These are phyloP conservation scores for Platanista minor DNA, from an alignment of 2,113 vertebrate genomes.

Conservation along the genomic window DNA sequence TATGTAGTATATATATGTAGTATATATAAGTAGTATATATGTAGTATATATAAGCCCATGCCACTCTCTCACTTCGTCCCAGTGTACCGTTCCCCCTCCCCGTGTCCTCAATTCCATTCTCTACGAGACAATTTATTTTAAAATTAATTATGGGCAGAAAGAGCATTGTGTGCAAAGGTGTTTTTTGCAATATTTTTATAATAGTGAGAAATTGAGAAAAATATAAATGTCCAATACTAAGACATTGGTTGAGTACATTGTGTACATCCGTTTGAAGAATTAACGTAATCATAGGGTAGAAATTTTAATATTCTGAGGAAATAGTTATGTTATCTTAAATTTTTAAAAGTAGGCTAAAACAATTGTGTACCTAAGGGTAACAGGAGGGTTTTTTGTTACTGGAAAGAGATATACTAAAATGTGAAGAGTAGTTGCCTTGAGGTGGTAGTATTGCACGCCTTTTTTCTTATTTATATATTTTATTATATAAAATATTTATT, in stretches of 20 bases:
- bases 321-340: background rate
- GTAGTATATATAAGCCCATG: no score
- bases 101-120: no score
- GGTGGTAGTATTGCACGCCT: background rate
- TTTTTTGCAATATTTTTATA: background rate
- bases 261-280: background rate
- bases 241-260: background rate
- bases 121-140: background rate
- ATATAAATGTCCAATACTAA: background rate
- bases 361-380: background rate
- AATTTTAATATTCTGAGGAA: background rate
- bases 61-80: no score
- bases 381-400: background rate
- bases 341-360: background rate
- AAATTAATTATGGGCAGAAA: conserved; percentile 36
- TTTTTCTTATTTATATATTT: background rate
- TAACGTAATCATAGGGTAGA: background rate
- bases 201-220: background rate
- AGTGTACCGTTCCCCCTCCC: no score
- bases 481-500: background rate
- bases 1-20: no score
- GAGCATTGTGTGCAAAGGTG: background rate
- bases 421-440: background rate
- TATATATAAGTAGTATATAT: no score
- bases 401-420: background rate